These are phyloP conservation scores for Trachelipus rathkii DNA, from an alignment of 1,140 invertebrate genomes.

Conservation along the genomic window DNA sequence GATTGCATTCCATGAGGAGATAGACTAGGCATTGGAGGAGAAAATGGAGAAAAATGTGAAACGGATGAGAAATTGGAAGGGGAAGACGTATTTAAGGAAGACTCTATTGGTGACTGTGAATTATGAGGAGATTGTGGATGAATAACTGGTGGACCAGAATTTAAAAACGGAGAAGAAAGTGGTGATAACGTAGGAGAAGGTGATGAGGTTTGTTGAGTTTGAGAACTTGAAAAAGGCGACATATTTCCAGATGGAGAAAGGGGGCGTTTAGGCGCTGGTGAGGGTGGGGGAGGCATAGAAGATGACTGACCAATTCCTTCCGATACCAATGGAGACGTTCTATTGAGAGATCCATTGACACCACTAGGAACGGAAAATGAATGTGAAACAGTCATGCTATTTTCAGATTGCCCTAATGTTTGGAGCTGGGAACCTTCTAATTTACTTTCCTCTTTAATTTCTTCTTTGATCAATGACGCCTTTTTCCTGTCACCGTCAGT, in stretches of 20 bases:
- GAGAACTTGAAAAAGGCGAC: constrained; percentile 46
- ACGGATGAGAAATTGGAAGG: constrained; percentile 30
- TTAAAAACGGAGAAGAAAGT: constrained; percentile 34
- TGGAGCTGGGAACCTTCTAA: background rate
- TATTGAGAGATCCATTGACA: background rate
- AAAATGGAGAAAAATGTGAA: constrained; percentile 29
- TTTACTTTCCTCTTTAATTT: background rate
- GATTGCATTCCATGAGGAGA: constrained; percentile 31
- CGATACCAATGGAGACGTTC: background rate
- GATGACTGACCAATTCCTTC: constrained; percentile 20
- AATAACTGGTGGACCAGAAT: constrained; percentile 29
- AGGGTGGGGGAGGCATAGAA: constrained; percentile 47
- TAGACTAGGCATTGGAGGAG: constrained; percentile 28
- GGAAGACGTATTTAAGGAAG: constrained; percentile 28
- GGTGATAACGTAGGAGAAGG: constrained; percentile 38
- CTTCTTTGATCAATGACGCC: background rate
- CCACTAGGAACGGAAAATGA: background rate
- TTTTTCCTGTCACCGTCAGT: background rate
- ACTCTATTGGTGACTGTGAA: constrained; percentile 16
- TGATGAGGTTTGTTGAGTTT: constrained; percentile 35
- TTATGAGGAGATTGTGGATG: constrained; percentile 24
- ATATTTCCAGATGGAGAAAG: constrained; percentile 43
- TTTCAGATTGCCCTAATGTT: background rate
- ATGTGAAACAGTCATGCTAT: background rate
- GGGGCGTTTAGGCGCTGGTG: constrained; percentile 47